Evolutionary conservation across 2,888 invertebrate genomes (phyloP).

Genomic region (Gastrophysa polygoni): DNA sequence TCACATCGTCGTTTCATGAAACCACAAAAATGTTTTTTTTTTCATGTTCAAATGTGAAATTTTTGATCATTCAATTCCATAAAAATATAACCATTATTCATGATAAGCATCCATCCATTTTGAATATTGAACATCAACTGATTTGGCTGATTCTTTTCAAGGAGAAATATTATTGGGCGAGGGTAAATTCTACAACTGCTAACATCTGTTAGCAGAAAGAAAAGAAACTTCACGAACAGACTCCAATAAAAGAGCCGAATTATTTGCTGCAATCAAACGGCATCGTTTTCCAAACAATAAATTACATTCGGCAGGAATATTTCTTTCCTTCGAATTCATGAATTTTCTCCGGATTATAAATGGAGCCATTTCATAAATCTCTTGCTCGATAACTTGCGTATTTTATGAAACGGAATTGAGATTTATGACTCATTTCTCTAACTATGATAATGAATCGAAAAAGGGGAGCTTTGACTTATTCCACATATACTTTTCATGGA

Average conservation of each 20-base stretch:
- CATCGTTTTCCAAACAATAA: slow-evolving; percentile 52
- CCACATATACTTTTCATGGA: background rate
- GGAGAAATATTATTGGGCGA: background rate
- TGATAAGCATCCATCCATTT: too few relatives aligned
- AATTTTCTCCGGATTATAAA: slow-evolving; percentile 50
- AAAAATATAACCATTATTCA: too few relatives aligned
- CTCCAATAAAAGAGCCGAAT: slow-evolving; percentile 47
- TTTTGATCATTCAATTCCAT: too few relatives aligned
- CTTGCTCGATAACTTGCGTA: slow-evolving; percentile 44
- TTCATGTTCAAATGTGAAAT: too few relatives aligned
- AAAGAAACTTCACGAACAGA: slow-evolving; percentile 35
- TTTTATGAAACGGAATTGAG: slow-evolving; percentile 49
- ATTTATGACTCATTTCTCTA: slow-evolving; percentile 42
- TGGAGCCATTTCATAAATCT: slow-evolving; percentile 52
- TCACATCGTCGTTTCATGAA: too few relatives aligned
- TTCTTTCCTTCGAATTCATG: slow-evolving; percentile 47
- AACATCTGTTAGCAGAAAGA: slow-evolving; percentile 4
- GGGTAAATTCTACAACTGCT: slow-evolving; percentile 1
- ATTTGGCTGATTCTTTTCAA: too few relatives aligned
- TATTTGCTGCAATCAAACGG: slow-evolving; percentile 52
- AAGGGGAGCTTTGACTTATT: background rate
- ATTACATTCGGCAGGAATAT: slow-evolving; percentile 48
- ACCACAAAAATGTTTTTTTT: too few relatives aligned
- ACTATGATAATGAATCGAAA: slow-evolving; percentile 13
- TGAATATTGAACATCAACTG: too few relatives aligned